phyloP scores from a whole-genome alignment of 2,888 invertebrate species.

The Agrochola circellaris region DNA sequence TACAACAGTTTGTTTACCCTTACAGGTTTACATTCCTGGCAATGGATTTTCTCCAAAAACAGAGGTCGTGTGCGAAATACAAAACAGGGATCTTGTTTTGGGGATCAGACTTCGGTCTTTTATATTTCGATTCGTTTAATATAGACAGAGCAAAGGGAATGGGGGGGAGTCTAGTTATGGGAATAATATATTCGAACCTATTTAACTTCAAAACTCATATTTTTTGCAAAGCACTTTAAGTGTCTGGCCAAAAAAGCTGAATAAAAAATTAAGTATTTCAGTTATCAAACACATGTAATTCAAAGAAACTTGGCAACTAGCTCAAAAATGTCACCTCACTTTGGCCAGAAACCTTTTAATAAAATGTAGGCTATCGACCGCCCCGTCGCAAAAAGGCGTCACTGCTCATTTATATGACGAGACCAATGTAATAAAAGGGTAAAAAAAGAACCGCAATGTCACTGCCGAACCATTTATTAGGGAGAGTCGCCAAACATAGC shows the following conservation, averaged over 20 bases:
- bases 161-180: too few species aligned
- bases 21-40: too few species aligned
- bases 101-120: background rate
- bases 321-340: constrained; percentile 22
- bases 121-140: background rate
- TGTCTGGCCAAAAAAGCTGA: background rate
- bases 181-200: background rate
- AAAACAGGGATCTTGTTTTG: background rate
- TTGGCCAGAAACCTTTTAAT: constrained; percentile 47
- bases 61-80: background rate
- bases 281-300: constrained; percentile 17
- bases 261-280: background rate
- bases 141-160: background rate
- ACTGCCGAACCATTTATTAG: constrained; percentile 75
- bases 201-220: background rate
- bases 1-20: background rate
- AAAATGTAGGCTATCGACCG: constrained; percentile 63
- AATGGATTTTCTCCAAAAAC: background rate
- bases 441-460: constrained; percentile 71
- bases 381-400: constrained; percentile 62
- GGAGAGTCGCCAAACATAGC: constrained; percentile 60
- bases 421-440: constrained; percentile 71
- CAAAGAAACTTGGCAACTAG: constrained; percentile 22
- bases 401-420: constrained; percentile 70
- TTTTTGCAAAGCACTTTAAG: constrained; percentile 4